Conservation (phyloP, 2,113 vertebrate species). For the Hydrochoerus hydrochaeris region DNA sequence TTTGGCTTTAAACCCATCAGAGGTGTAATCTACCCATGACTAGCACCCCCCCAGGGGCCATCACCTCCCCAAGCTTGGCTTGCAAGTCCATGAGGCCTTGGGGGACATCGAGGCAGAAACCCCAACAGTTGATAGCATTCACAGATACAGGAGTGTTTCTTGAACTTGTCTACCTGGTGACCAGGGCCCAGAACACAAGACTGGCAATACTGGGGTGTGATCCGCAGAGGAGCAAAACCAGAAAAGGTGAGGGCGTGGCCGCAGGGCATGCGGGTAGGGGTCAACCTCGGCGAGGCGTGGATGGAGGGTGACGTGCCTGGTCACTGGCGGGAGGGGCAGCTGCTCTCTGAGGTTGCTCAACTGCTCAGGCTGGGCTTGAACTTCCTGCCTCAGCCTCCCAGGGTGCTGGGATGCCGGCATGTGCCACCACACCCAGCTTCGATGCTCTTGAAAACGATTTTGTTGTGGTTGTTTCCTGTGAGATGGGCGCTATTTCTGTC, state of each 20-base stretch:
- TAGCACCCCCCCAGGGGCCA: not conserved
- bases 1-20: too few relatives aligned
- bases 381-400: not conserved
- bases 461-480: not conserved
- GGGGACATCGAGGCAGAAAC: not conserved
- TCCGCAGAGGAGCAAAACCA: not conserved
- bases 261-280: not conserved
- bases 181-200: not conserved
- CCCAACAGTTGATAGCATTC: too few relatives aligned
- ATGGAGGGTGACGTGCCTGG: too few relatives aligned
- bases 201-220: not conserved
- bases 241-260: not conserved
- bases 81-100: not conserved
- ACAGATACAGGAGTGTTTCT: too few relatives aligned
- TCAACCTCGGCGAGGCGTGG: accelerated
- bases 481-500: not conserved
- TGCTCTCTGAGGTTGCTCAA: not conserved
- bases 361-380: not conserved
- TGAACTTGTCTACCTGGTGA: not conserved
- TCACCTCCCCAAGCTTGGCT: not conserved
- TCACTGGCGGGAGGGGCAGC: not conserved
- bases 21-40: not conserved
- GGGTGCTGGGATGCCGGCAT: not conserved
- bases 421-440: not conserved
- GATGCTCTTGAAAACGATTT: too few relatives aligned